Evolutionary conservation across 2,113 vertebrate species (phyloP).

Genomic region (Euleptes europaea): DNA sequence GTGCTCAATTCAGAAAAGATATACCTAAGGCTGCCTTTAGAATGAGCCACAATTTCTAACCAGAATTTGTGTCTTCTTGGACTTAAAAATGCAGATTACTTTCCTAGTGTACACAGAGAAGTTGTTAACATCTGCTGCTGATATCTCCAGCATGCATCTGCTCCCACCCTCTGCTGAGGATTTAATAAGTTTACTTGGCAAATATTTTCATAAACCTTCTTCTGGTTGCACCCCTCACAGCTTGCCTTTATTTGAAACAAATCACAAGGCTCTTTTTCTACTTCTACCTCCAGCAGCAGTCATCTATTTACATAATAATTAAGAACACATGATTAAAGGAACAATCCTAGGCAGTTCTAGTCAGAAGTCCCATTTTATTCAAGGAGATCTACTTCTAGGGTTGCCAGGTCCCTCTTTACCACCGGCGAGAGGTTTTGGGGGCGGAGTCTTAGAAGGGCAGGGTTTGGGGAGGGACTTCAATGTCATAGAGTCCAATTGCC

Average conservation of each 20-base stretch:
- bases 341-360: too few relatives aligned
- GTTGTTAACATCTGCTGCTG: constrained; percentile 45
- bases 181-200: constrained; percentile 65
- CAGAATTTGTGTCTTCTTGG: background rate
- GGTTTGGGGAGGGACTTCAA: too few relatives aligned
- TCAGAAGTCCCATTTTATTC: too few relatives aligned
- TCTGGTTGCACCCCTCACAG: constrained; percentile 66
- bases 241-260: background rate
- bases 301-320: background rate
- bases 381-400: too few relatives aligned
- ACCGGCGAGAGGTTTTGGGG: too few relatives aligned
- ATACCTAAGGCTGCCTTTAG: background rate
- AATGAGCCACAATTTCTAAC: background rate
- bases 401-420: too few relatives aligned
- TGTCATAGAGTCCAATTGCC: too few relatives aligned
- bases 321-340: background rate
- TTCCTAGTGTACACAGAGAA: constrained; percentile 6
- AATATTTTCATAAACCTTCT: constrained; percentile 65
- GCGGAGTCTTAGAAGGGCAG: too few relatives aligned
- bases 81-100: background rate
- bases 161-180: constrained; percentile 51
- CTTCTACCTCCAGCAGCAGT: background rate
- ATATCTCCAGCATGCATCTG: constrained; percentile 38
- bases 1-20: background rate
- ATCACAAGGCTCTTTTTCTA: background rate